Evolutionary conservation across 2,888 invertebrate genomes (phyloP).

Genomic region (Leptinotarsa rubiginosa): DNA sequence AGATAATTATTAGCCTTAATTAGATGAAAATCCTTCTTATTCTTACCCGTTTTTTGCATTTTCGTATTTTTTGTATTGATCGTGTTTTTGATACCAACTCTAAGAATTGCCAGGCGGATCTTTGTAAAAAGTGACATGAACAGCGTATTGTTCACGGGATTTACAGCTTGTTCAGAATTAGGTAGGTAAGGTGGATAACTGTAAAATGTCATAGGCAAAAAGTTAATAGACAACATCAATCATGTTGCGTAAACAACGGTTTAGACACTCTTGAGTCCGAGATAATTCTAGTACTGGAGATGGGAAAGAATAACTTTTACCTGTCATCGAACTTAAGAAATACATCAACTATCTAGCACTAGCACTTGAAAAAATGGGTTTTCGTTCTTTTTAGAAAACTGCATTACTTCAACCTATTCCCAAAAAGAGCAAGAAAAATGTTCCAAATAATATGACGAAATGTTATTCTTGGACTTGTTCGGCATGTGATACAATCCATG

Average conservation of each 20-base stretch:
- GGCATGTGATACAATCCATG: no score
- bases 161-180: constrained; percentile 26
- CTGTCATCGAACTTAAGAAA: no score
- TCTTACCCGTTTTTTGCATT: no score
- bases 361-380: no score
- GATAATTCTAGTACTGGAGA: constrained; percentile 28
- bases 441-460: no score
- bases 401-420: no score
- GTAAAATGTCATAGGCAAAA: constrained; percentile 33
- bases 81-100: background rate
- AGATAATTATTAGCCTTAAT: no score
- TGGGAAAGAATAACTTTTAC: background rate
- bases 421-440: no score
- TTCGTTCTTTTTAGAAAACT: no score
- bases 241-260: constrained; percentile 32
- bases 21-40: no score
- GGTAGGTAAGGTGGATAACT: constrained; percentile 30
- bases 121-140: constrained; percentile 9
- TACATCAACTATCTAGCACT: no score
- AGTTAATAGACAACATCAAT: constrained; percentile 37
- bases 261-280: constrained; percentile 13
- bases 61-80: background rate
- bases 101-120: background rate
- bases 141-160: constrained; percentile 23
- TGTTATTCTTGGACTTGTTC: no score